These are phyloP conservation scores for Cossypha niveicapilla DNA, from an alignment of 2,797 vertebrate genomes.

Conservation along the genomic window DNA sequence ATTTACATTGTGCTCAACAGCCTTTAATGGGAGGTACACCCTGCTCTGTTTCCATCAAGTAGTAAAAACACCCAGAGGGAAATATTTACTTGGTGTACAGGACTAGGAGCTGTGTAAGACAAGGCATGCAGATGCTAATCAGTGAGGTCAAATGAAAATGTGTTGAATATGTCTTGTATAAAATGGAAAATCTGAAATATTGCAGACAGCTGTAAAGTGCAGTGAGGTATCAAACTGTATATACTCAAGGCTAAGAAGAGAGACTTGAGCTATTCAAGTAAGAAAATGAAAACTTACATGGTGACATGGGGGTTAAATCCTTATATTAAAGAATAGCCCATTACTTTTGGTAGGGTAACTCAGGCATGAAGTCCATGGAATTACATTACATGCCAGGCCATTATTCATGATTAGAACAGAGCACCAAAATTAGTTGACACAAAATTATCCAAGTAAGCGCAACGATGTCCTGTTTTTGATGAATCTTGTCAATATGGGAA, in stretches of 20 bases:
- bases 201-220: background rate
- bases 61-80: background rate
- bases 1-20: background rate
- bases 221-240: background rate
- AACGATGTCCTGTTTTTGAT: accelerated
- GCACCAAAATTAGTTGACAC: background rate
- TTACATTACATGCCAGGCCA: background rate
- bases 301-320: background rate
- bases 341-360: background rate
- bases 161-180: background rate
- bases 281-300: background rate
- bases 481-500: background rate
- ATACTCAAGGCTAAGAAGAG: background rate
- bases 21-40: background rate
- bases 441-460: background rate
- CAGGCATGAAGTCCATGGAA: background rate
- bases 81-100: background rate
- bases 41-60: background rate
- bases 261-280: background rate
- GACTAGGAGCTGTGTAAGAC: background rate
- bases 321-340: background rate
- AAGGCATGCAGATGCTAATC: background rate
- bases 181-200: background rate
- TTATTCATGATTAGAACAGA: background rate
- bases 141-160: background rate